Evolutionary conservation across 1,140 invertebrate genomes (phyloP).

Genomic region (Magallana angulata): DNA sequence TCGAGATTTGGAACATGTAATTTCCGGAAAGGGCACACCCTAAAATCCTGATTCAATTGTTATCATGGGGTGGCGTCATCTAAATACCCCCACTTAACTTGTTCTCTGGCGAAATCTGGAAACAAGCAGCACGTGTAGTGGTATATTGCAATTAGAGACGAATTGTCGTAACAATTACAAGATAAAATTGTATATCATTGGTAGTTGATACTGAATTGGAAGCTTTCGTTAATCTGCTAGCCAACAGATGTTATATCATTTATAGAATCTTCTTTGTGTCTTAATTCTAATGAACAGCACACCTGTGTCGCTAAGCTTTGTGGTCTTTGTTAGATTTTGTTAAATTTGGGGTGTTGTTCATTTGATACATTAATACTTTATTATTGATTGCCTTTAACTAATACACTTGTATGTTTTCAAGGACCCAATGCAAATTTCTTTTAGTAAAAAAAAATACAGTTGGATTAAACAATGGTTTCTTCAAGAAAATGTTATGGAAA

Average conservation of each 20-base stretch:
- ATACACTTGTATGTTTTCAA: no score
- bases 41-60: slow-evolving; percentile 1
- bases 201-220: neutral
- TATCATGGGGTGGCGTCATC: neutral
- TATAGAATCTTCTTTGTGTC: neutral
- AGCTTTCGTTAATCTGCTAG: neutral
- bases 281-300: neutral
- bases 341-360: neutral
- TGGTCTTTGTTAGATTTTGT: neutral
- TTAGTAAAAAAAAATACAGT: no score
- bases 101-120: neutral
- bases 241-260: slow-evolving; percentile 11
- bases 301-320: neutral
- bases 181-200: neutral
- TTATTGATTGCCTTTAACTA: no score
- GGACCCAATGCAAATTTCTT: no score
- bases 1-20: neutral
- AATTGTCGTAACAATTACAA: neutral
- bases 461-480: no score
- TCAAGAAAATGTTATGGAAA: no score
- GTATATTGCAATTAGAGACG: slow-evolving; percentile 13
- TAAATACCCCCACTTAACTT: slow-evolving; percentile 26
- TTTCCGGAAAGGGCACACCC: slow-evolving; percentile 20
- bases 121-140: neutral
- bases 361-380: no score